These are phyloP conservation scores for Indicator maculatus DNA, from an alignment of 2,113 vertebrate species.

Conservation along the genomic window DNA sequence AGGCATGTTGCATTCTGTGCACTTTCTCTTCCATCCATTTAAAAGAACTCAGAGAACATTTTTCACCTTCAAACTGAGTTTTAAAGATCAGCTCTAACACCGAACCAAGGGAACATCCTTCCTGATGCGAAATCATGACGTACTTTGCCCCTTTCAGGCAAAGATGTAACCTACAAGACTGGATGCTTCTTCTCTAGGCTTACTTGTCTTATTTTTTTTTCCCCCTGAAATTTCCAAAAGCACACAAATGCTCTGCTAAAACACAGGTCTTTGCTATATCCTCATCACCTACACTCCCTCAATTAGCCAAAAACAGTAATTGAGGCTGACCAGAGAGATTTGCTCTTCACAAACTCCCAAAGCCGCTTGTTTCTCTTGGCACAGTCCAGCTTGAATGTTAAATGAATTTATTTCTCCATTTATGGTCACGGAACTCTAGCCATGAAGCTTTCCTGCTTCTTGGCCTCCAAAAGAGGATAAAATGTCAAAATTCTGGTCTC, in stretches of 20 bases:
- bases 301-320: conserved; percentile 11
- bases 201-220: neutral
- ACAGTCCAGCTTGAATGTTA: neutral
- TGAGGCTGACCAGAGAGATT: neutral
- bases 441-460: neutral
- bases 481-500: conserved; percentile 4
- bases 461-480: neutral
- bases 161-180: neutral
- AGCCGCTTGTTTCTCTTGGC: conserved; percentile 27
- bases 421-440: neutral
- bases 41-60: neutral
- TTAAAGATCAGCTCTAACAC: neutral
- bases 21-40: neutral
- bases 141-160: neutral
- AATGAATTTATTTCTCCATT: conserved; percentile 11
- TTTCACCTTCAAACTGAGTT: neutral
- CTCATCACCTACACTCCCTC: neutral
- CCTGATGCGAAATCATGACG: neutral
- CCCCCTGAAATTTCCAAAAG: neutral
- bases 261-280: neutral
- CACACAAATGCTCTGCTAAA: neutral
- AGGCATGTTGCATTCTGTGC: neutral
- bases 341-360: neutral
- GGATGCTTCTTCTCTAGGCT: neutral
- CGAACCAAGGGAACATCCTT: neutral